Conservation (phyloP, 2,888 invertebrate genomes). For the Caenorhabditis sinica region DNA sequence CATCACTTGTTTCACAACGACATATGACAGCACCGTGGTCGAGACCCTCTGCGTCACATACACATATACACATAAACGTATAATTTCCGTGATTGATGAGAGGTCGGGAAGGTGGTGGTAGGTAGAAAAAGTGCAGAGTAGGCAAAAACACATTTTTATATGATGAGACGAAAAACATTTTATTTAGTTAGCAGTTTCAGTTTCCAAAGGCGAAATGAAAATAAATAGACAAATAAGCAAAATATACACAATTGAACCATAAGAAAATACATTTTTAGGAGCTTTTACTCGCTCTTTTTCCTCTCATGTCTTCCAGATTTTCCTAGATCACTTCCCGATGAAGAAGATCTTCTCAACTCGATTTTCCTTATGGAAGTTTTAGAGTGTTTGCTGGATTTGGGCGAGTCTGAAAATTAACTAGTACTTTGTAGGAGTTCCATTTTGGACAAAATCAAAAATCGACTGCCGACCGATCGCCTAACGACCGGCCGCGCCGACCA, state of each 20-base stretch:
- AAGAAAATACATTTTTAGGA: background rate
- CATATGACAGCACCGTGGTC: no score
- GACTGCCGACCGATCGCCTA: no score
- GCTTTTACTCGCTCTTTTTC: conserved; percentile 48
- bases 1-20: no score
- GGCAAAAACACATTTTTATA: no score
- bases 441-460: no score
- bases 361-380: conserved; percentile 6
- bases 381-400: conserved; percentile 22
- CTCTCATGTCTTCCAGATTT: conserved; percentile 36
- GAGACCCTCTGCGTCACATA: no score
- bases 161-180: background rate
- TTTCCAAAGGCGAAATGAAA: no score
- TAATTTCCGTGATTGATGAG: background rate
- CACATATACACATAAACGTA: background rate
- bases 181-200: no score
- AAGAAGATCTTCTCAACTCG: conserved; percentile 41
- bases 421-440: background rate
- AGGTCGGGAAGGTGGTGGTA: background rate
- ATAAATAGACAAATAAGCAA: background rate
- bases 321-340: conserved; percentile 50
- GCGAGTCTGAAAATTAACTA: conserved; percentile 32
- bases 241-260: background rate
- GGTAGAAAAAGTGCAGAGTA: background rate
- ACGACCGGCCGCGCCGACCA: no score